A percentile compares a stretch with the other conserved stretches of the same genome.
phyloP scores from a whole-genome alignment of 2,888 invertebrate species.

The Meiosimyza decipiens region DNA sequence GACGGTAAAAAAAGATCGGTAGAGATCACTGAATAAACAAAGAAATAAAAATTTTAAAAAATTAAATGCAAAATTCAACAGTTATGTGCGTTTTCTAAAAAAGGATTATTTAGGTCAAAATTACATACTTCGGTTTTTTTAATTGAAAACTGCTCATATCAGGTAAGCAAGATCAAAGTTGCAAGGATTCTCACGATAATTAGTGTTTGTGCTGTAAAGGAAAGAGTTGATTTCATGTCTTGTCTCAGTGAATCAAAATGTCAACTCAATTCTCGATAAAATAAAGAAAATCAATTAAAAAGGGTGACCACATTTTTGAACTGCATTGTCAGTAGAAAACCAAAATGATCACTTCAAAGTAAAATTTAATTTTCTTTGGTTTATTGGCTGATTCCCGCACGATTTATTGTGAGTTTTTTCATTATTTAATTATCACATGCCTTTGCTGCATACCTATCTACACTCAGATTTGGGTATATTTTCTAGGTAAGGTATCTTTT shows the following conservation, averaged over 20 bases:
- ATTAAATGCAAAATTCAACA: no score
- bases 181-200: slow-evolving; percentile 31
- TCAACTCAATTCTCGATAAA: not conserved
- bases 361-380: slow-evolving; percentile 21
- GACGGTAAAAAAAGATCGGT: no score
- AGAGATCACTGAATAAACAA: no score
- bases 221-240: slow-evolving; percentile 11
- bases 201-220: not conserved
- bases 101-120: no score
- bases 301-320: no score
- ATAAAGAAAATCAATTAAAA: not conserved
- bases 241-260: not conserved
- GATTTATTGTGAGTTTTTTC: slow-evolving; percentile 15
- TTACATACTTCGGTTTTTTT: not conserved
- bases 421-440: not conserved
- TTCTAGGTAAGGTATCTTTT: no score
- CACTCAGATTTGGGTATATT: not conserved
- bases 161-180: slow-evolving; percentile 9
- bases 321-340: not conserved
- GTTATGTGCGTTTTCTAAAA: no score
- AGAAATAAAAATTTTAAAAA: no score
- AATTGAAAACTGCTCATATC: not conserved
- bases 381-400: slow-evolving; percentile 12
- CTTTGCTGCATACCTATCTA: slow-evolving; percentile 15
- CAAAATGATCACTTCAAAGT: not conserved